Conservation (phyloP, 2,888 invertebrate genomes). For the Noctua janthina region DNA sequence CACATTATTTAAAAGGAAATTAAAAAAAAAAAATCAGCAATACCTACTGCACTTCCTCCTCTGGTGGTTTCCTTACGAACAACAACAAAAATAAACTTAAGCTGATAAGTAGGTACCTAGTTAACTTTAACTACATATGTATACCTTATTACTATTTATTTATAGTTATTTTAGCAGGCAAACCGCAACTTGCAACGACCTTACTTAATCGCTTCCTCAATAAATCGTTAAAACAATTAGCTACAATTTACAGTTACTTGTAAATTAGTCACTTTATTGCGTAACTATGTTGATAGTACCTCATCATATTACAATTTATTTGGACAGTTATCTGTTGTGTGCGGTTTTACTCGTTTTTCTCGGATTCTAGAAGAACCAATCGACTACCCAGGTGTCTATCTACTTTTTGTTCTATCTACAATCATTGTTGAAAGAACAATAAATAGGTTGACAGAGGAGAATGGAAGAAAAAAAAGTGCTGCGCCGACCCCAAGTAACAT, state of each 20-base stretch:
- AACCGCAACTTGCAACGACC: slow-evolving; percentile 2
- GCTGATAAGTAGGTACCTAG: not conserved
- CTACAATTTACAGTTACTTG: slow-evolving; percentile 14
- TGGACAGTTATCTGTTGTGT: not conserved
- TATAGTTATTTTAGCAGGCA: not conserved
- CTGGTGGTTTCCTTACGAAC: not conserved
- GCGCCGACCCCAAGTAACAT: too few species aligned
- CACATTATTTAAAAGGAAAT: not conserved
- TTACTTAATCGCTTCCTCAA: slow-evolving; percentile 30
- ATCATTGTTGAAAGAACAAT: too few species aligned
- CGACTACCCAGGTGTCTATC: not conserved
- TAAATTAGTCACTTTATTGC: slow-evolving; percentile 36
- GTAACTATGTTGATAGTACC: not conserved
- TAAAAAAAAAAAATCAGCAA: slow-evolving; percentile 8
- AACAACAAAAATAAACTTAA: not conserved
- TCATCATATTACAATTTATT: slow-evolving; percentile 13
- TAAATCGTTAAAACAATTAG: slow-evolving; percentile 41
- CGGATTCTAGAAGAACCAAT: not conserved
- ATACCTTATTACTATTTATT: not conserved
- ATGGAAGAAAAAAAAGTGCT: too few species aligned
- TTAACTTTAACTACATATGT: not conserved
- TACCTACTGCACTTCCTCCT: not conserved
- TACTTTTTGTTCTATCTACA: not conserved
- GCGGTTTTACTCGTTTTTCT: slow-evolving; percentile 4
- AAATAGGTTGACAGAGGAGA: too few species aligned